Base-by-base conservation (phyloP, 1,140 invertebrate genomes). In the Bradysia coprophila region DNA sequence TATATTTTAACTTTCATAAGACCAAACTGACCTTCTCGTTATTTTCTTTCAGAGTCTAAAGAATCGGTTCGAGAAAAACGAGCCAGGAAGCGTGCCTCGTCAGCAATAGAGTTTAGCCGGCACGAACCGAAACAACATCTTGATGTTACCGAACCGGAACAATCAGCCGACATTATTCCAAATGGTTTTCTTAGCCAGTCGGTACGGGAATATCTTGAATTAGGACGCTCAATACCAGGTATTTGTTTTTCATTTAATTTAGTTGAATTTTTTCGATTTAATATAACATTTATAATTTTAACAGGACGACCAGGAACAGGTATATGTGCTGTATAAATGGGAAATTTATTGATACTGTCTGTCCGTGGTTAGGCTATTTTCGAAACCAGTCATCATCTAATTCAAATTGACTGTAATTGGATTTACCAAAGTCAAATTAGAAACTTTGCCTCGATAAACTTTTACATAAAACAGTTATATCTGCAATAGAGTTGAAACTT, bases 161-260 rank as follows among this genome's bases (percentile, higher is more conserved):
- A 61, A 13, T 57, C 59, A 45, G 55, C 67, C 23, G 72, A 65
- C n/a, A 68, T 68, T 32, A 73, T 80, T 41, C 81, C 80, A 19
- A 72, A 73, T 11, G 77, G 79, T 45, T 87, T 87, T 58, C 65
- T 87, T 41, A 85, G 79, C 55, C 79, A 81, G 31, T 87, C 81
- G 3, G 81, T 87, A 16, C 69, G 78, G 38, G 81, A 84, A 60
- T 85, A 85, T 60, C 67, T 87, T 38, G 81, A 85, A 64, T 68
- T 87, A 39, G 83, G 83, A 46, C 84, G 84, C 69, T 84, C 81
- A 42, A 86, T 87, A 65, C 83, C 83, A 52, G 83, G 82, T 87
- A 70, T 65, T 65, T 44, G 18, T 40, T 33, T 44, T 45, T 9
- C 32, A 28, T 15, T 16, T 41, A 37, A n/a, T 45, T 37, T 45